Evolutionary conservation across 2,797 vertebrate species (phyloP).

Genomic region (Varecia variegata): DNA sequence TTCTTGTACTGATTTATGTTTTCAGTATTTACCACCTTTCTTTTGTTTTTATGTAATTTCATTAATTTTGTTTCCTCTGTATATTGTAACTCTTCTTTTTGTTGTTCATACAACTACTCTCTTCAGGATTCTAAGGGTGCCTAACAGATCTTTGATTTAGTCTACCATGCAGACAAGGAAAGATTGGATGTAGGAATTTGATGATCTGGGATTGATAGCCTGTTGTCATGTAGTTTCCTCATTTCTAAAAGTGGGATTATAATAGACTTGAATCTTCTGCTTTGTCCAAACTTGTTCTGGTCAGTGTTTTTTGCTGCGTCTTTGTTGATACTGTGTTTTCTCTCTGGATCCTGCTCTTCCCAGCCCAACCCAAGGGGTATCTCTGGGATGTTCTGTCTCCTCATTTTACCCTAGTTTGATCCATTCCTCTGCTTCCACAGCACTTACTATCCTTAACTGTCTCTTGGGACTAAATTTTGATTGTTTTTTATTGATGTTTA

Average conservation of each 20-base stretch:
- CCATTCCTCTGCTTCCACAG: neutral
- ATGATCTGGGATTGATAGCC: neutral
- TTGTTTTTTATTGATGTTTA: neutral
- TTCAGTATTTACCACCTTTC: neutral
- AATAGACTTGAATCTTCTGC: neutral
- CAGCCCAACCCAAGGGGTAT: neutral
- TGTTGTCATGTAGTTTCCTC: neutral
- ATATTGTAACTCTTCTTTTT: neutral
- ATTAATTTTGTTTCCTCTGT: constrained; percentile 14
- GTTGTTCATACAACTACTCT: neutral
- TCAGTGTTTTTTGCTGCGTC: neutral
- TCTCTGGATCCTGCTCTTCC: neutral
- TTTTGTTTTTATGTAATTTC: neutral
- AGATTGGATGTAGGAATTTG: neutral
- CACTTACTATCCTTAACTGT: neutral
- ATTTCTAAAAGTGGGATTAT: neutral
- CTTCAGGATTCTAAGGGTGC: neutral
- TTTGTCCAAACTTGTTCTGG: neutral
- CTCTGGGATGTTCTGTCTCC: neutral
- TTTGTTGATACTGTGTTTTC: neutral
- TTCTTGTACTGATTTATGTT: neutral
- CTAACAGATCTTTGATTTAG: neutral
- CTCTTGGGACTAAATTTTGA: neutral
- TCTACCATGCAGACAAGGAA: neutral
- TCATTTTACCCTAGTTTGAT: neutral